Conservation (phyloP, 2,797 vertebrate genomes). For the Liparis tanakae region DNA sequence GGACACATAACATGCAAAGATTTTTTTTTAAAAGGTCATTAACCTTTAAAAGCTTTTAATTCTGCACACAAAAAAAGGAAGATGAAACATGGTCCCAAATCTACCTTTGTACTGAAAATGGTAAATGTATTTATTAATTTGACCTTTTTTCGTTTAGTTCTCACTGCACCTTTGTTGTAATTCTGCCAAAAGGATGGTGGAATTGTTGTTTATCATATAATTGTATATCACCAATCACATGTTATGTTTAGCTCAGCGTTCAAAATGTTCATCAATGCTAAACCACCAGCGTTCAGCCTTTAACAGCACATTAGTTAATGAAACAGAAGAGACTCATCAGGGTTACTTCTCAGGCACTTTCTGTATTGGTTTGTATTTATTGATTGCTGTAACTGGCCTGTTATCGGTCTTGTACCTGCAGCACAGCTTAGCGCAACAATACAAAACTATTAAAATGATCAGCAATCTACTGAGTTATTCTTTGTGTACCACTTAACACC, state of each 20-base stretch:
- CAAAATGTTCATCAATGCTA: neutral
- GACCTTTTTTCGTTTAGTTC: neutral
- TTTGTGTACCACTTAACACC: too few species aligned
- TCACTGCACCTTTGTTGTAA: slow-evolving; percentile 9
- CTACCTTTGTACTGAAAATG: neutral
- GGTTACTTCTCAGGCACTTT: slow-evolving; percentile 13
- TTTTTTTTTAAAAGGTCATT: neutral
- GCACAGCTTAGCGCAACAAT: neutral
- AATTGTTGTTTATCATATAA: neutral
- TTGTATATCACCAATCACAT: neutral
- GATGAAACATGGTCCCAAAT: neutral
- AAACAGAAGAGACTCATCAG: neutral
- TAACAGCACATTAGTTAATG: neutral
- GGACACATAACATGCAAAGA: neutral
- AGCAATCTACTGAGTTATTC: too few species aligned
- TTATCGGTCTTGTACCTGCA: neutral
- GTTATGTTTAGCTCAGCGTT: slow-evolving; percentile 3
- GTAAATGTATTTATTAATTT: neutral
- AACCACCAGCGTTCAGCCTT: slow-evolving; percentile 12
- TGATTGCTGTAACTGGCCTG: slow-evolving; percentile 1
- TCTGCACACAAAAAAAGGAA: slow-evolving; percentile 9
- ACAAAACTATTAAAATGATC: slow-evolving; percentile 29
- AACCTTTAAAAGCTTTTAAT: neutral
- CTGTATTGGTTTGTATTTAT: slow-evolving; percentile 15
- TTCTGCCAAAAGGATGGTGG: slow-evolving; percentile 2